Base-by-base conservation (phyloP, 2,113 vertebrate genomes). In the Nipponia nippon region DNA sequence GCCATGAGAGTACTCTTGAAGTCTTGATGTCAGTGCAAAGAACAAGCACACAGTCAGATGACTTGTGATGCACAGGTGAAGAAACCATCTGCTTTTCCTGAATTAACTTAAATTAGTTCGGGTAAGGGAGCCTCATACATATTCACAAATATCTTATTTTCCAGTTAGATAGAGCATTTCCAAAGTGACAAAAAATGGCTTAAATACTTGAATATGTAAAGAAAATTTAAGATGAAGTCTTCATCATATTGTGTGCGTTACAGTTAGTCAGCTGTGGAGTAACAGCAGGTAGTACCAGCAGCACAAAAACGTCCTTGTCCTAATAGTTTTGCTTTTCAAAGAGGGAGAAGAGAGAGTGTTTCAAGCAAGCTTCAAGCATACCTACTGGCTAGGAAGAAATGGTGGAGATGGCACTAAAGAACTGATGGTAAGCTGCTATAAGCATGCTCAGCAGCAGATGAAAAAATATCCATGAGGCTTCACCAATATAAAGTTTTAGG, bases 91-190 rank as follows among this genome's bases (percentile, higher is more conserved):
- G 73, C 29, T 85, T 92, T 85, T 61, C 56, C 83, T 75, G 40
- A 92, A 78, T 65, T 75, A 85, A 38, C 55, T 88, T 32, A 75
- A 56, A 88, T 82, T 80, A 75, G 11, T 93, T 66, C 83, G 53
- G 9, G 32, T 83, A 86, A 71, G 53, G 56, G 17, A 85, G 13
- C 17, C 46, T 92, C 44, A 90, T 94, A 42, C 58, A 47, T 92
- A 83, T 83, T 91, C 56, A 86, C 15, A 56, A 83, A 47, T 47
- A 78, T 27, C 17, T 10, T 79, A 9, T 78, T 92, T 90, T 81
- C 44, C 27, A 55, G 22, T 77, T 78, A 63, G 55, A 38, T 34
- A 65, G 50, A 91, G 16, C 18, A 19, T 14, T 95, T 80, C n/a
- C 23, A 63, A 93, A 47, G 2, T 75, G 50, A 52, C 7, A 78